phyloP scores from a whole-genome alignment of 2,888 invertebrate genomes.

The Hermaeophaga mercurialis region DNA sequence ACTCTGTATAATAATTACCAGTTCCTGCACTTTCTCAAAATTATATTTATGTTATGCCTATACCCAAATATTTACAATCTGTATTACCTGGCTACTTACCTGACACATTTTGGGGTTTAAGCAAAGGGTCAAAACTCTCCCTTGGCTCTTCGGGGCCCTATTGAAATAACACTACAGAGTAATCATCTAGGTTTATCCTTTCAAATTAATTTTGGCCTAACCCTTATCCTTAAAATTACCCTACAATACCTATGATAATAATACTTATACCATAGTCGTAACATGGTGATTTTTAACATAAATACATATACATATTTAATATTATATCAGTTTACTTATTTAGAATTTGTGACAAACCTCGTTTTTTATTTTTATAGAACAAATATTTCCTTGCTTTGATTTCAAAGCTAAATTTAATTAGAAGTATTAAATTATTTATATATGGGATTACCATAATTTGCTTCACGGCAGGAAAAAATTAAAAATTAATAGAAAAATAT shows the following conservation, averaged over 20 bases:
- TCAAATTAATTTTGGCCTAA: slow-evolving; percentile 19
- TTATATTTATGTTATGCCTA: slow-evolving; percentile 1
- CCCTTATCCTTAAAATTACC: slow-evolving; percentile 16
- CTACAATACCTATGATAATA: slow-evolving; percentile 13
- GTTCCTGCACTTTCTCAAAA: not conserved
- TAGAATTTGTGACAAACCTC: no score
- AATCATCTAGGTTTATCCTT: slow-evolving; percentile 20
- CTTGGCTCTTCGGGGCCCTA: not conserved
- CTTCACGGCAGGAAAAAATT: no score
- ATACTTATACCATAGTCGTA: slow-evolving; percentile 9
- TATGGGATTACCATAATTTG: no score
- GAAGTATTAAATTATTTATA: no score
- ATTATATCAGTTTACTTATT: no score
- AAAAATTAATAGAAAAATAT: no score
- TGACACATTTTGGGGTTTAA: slow-evolving; percentile 14
- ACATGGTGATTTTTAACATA: not conserved
- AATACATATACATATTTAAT: no score
- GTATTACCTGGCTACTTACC: slow-evolving; percentile 19
- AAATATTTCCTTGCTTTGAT: no score
- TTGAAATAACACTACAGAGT: slow-evolving; percentile 21
- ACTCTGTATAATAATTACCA: not conserved
- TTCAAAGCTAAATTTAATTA: no score
- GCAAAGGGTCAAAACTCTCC: not conserved
- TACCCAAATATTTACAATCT: slow-evolving; percentile 18
- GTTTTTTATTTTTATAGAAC: no score